Conservation (phyloP, 2,888 invertebrate species). For the Stenurella melanura region DNA sequence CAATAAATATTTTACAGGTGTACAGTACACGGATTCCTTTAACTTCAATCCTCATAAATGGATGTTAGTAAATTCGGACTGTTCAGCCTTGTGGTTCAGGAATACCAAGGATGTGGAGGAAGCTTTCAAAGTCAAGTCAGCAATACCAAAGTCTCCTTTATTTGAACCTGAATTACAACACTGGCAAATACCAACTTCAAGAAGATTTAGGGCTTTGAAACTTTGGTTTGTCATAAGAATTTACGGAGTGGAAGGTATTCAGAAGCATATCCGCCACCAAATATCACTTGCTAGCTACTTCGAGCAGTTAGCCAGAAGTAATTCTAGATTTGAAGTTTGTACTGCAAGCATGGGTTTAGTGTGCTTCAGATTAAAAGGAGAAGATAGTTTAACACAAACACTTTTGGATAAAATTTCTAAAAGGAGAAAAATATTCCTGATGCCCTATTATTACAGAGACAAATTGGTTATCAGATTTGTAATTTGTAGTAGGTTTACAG, state of each 20-base stretch:
- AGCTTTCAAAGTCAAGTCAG: conserved; percentile 84
- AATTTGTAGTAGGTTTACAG: conserved; percentile 84
- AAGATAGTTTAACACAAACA: conserved; percentile 77
- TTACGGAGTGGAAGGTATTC: conserved; percentile 87
- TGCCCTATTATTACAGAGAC: conserved; percentile 83
- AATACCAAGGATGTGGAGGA: conserved; percentile 87
- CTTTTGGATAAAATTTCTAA: conserved; percentile 84
- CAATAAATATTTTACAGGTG: conserved; percentile 52
- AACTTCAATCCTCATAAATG: conserved; percentile 98
- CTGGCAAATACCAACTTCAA: conserved; percentile 91
- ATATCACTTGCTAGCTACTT: conserved; percentile 86
- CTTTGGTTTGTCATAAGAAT: conserved; percentile 94
- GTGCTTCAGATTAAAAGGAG: conserved; percentile 91
- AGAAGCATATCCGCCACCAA: conserved; percentile 85
- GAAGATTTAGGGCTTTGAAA: conserved; percentile 92
- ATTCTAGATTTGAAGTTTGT: conserved; percentile 87
- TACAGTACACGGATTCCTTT: conserved; percentile 90
- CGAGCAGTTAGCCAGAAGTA: conserved; percentile 80
- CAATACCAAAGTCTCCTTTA: conserved; percentile 42
- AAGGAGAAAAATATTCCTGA: conserved; percentile 87
- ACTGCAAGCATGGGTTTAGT: conserved; percentile 78
- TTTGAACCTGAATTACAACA: conserved; percentile 89
- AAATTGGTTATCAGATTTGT: conserved; percentile 87
- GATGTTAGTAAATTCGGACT: conserved; percentile 96
- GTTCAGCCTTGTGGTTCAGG: conserved; percentile 94